phyloP scores from a whole-genome alignment of 2,797 vertebrate genomes.

The Anableps anableps region DNA sequence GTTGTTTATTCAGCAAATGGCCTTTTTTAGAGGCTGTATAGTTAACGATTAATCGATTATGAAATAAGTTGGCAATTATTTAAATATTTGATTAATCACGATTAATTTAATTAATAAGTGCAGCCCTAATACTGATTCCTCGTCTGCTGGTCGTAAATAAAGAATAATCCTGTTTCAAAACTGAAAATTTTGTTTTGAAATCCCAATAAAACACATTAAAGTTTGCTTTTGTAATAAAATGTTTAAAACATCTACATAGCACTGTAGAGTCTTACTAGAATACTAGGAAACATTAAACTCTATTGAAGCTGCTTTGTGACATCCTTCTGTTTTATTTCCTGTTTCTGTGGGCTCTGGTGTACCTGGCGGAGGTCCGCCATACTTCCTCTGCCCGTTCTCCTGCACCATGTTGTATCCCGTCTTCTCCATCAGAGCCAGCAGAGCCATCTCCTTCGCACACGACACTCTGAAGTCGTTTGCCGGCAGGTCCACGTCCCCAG shows the following conservation, averaged over 20 bases:
- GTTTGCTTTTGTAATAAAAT: not conserved
- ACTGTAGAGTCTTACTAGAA: too few species aligned
- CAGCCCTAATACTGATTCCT: too few species aligned
- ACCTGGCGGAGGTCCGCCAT: conserved; percentile 95
- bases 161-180: too few species aligned
- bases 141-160: too few species aligned
- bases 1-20: too few species aligned
- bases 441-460: conserved; percentile 83
- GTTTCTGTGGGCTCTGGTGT: not conserved
- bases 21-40: too few species aligned
- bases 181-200: not conserved
- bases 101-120: too few species aligned
- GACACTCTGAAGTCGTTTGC: not conserved
- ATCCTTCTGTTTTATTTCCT: not conserved
- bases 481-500: not conserved
- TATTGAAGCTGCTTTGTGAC: not conserved
- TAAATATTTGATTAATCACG: too few species aligned
- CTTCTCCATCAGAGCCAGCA: conserved; percentile 89
- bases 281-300: not conserved
- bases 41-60: too few species aligned
- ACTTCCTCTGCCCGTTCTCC: conserved; percentile 95
- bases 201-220: not conserved
- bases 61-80: too few species aligned
- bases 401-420: conserved; percentile 95
- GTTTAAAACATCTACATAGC: not conserved